These are phyloP conservation scores for Cataglyphis cursor DNA, from an alignment of 2,888 invertebrate genomes.

Conservation along the genomic window DNA sequence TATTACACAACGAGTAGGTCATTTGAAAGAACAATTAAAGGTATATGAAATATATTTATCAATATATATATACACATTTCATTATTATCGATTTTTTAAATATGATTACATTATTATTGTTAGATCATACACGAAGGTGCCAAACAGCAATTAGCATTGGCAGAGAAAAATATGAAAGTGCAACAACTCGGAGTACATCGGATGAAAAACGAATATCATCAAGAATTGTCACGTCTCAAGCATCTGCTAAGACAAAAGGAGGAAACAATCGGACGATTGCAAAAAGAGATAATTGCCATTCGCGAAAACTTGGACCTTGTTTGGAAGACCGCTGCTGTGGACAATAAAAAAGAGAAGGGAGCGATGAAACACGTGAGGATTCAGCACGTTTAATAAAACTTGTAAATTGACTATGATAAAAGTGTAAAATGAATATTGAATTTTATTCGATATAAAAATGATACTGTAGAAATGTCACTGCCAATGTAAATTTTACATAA, in stretches of 20 bases:
- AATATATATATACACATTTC: slow-evolving; percentile 22
- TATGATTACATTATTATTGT: slow-evolving; percentile 50
- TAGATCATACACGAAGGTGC: slow-evolving; percentile 88
- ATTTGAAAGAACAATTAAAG: slow-evolving; percentile 87
- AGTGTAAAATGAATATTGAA: slow-evolving; percentile 7
- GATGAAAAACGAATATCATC: slow-evolving; percentile 87
- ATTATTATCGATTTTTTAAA: slow-evolving; percentile 27
- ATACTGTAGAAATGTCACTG: not conserved
- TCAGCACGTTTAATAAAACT: slow-evolving; percentile 69
- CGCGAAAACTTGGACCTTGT: slow-evolving; percentile 82
- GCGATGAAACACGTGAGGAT: slow-evolving; percentile 77
- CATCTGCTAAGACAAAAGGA: slow-evolving; percentile 87
- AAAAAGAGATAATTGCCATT: slow-evolving; percentile 81
- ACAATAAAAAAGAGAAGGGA: slow-evolving; percentile 79
- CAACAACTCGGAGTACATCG: slow-evolving; percentile 87
- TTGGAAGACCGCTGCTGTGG: slow-evolving; percentile 80
- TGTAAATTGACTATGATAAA: not conserved
- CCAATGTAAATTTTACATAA: not conserved
- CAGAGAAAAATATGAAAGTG: slow-evolving; percentile 87
- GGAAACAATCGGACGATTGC: slow-evolving; percentile 84
- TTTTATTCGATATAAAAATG: not conserved
- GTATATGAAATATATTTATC: slow-evolving; percentile 77
- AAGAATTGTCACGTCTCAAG: slow-evolving; percentile 87
- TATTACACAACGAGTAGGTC: slow-evolving; percentile 87
- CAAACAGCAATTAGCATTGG: slow-evolving; percentile 87